Percentiles rank a stretch among this genome's conserved stretches.
Conservation (phyloP, 2,888 invertebrate species). For the Incurvaria masculella region DNA sequence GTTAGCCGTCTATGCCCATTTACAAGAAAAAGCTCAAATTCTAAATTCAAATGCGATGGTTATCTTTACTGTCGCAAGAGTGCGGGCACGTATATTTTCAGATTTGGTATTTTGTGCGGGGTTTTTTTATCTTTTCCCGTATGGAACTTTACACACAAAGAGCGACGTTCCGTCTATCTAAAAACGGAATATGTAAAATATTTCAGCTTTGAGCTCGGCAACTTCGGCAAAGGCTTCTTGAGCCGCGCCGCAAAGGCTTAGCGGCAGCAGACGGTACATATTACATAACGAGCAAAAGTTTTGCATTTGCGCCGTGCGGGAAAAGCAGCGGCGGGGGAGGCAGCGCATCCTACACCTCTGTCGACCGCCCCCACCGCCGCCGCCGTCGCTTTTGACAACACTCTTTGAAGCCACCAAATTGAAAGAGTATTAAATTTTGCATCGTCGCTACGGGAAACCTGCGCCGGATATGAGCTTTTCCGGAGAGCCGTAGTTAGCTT, state of each 20-base stretch:
- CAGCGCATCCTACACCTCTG: slow-evolving; percentile 20
- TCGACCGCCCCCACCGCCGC: slow-evolving; percentile 39
- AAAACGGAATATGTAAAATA: slow-evolving; percentile 44
- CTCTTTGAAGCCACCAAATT: slow-evolving; percentile 43
- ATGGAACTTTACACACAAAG: slow-evolving; percentile 1
- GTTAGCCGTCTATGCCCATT: too few relatives aligned
- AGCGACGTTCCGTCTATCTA: slow-evolving; percentile 21
- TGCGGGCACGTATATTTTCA: too few relatives aligned
- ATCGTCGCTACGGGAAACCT: slow-evolving; percentile 19
- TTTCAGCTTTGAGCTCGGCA: slow-evolving; percentile 43
- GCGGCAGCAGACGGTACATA: slow-evolving; percentile 20
- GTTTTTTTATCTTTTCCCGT: slow-evolving; percentile 4
- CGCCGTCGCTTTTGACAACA: slow-evolving; percentile 46
- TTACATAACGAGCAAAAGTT: slow-evolving; percentile 50
- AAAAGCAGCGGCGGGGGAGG: not conserved
- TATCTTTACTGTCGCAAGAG: too few relatives aligned
- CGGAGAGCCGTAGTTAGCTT: not conserved
- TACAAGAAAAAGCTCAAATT: too few relatives aligned
- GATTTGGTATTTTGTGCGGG: too few relatives aligned
- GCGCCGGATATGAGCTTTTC: not conserved
- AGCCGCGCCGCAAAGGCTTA: slow-evolving; percentile 26
- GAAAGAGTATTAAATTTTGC: slow-evolving; percentile 43
- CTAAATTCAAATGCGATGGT: too few relatives aligned
- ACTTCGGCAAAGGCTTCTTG: slow-evolving; percentile 46
- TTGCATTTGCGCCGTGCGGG: slow-evolving; percentile 36